Evolutionary conservation across 1,140 invertebrate species (phyloP), one percentile per base, ranked within the genome.

Genomic region (Vanessa tameamea): DNA sequence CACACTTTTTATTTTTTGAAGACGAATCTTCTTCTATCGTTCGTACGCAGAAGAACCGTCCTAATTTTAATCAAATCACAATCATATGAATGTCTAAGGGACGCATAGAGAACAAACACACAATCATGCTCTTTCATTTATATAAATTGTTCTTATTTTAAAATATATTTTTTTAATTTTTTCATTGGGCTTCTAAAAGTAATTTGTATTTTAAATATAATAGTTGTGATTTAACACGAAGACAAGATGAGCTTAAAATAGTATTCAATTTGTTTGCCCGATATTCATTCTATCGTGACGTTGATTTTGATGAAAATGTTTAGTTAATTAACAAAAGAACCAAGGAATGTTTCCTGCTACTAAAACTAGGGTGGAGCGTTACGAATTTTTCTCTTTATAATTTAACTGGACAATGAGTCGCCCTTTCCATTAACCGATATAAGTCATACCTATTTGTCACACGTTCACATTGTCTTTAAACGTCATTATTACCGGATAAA

Each of bases 321-420:
- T 57, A 57, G 16, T 57, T 57, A 57, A 57, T 57, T 57, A 57
- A 57, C 20, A 11, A 57, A 57, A n/a, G 23, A 57, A 20, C 53
- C 26, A 37, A 37, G 11, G 23, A 61, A 31, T 61, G 23, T 61
- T 61, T 61, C 57, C 13, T 16, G 37, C 66, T 69, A 57, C 53
- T 69, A 43, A 69, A n/a, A 47, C 15, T 43, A 59, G 66, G 66
- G 66, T 69, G 53, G 53, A 69, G 53, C 53, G 26, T 69, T 47
- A 57, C 31, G 50, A 68, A 47, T 57, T 69, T 57, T 68, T 68
- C 66, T 69, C 53, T 69, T 12, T 59, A 59, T 69, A 69, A 47
- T 69, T 69, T 57, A 57, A 69, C 37, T 69, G 50, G 20, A 53
- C 66, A 23, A 68, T 57, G 20, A 47, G 14, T 47, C 43, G 37